phyloP scores from a whole-genome alignment of 1,140 invertebrate genomes.

The Paraescarpia echinospica region DNA sequence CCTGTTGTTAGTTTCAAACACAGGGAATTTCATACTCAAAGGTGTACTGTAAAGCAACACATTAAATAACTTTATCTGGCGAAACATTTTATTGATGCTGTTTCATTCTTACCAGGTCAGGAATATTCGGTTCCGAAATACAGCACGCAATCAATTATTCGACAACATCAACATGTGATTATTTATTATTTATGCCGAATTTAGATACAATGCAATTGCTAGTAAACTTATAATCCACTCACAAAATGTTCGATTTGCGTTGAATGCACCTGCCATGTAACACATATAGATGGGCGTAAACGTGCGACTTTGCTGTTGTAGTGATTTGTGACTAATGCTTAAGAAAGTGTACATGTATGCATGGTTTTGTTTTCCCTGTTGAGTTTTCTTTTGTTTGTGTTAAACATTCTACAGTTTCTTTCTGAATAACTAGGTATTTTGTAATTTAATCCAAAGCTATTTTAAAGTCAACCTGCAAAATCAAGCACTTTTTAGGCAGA shows the following conservation, averaged over 20 bases:
- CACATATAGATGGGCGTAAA: neutral
- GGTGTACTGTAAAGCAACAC: neutral
- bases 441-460: neutral
- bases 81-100: neutral
- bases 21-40: no score
- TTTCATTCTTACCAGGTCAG: neutral
- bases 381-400: no score
- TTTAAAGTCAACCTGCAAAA: neutral
- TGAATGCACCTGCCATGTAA: neutral
- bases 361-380: no score
- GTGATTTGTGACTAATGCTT: no score
- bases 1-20: no score
- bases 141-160: neutral
- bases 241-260: neutral
- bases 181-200: no score
- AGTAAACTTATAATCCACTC: neutral
- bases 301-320: no score
- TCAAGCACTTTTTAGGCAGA: neutral
- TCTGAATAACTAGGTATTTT: neutral
- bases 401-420: no score
- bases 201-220: no score
- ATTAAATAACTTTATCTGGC: neutral
- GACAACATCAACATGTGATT: neutral
- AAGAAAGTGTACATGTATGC: no score
- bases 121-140: neutral